Base-by-base conservation (phyloP, 1,140 invertebrate species). In the Papilio xuthus region DNA sequence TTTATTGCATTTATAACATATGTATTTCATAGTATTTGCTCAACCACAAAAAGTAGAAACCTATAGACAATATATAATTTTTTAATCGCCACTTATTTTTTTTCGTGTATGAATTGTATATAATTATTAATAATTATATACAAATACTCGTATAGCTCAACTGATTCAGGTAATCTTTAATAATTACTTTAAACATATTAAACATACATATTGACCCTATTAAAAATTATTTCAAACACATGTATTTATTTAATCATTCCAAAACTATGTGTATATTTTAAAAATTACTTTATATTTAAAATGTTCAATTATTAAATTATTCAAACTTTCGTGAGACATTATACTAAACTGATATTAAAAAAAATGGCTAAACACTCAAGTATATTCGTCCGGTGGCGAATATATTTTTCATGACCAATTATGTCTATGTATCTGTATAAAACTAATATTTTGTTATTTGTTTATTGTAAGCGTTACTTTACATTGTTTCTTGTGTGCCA, bases 381-480 rank as follows among this genome's bases (percentile, higher is more conserved):
- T n/a, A n/a, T n/a, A n/a, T n/a, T n/a, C n/a, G n/a, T n/a, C n/a
- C n/a, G n/a, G n/a, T n/a, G n/a, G n/a, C n/a, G n/a, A n/a, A n/a
- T n/a, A n/a, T n/a, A n/a, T n/a, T n/a, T n/a, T n/a, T n/a, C n/a
- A n/a, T n/a, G n/a, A n/a, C n/a, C n/a, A n/a, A n/a, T 53, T n/a
- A 8, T 53, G n/a, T 20, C 4, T 20, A 9, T 20, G n/a, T n/a
- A 47, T 53, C 18, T 53, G n/a, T 53, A 53, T n/a, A 56, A 56
- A 56, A 56, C 1, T 56, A 56, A 56, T 56, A 56, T 56, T 56
- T 56, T 56, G 50, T 53, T 53, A 53, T 53, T 53, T 53, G 15
- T 18, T 56, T 20, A 56, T 56, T 56, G 6, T 10, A 10, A 7
- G n/a, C 32, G 32, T 56, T 53, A 53, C n/a, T 53, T 7, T 53